Evolutionary conservation across 1,140 invertebrate species (phyloP).

Genomic region (Drosophila eugracilis): DNA sequence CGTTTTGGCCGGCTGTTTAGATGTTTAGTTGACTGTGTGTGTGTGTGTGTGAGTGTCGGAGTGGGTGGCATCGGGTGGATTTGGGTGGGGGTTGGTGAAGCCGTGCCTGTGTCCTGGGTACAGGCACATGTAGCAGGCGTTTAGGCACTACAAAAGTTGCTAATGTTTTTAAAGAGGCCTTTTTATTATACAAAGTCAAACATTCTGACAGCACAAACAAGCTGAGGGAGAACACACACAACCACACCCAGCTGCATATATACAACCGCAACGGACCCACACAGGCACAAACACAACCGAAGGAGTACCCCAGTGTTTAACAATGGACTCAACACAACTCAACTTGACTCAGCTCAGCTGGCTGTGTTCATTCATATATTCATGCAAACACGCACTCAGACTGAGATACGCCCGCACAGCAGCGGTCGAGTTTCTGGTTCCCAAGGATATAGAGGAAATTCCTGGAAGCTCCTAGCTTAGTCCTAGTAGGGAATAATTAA

Average conservation of each 20-base stretch:
- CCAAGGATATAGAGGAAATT: neutral
- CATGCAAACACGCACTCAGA: slow-evolving; percentile 48
- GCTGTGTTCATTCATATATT: slow-evolving; percentile 69
- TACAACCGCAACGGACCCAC: slow-evolving; percentile 37
- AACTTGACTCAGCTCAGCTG: slow-evolving; percentile 61
- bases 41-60: neutral
- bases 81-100: slow-evolving; percentile 3
- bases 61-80: slow-evolving; percentile 1
- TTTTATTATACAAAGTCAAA: slow-evolving; percentile 84
- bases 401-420: slow-evolving; percentile 35
- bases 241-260: slow-evolving; percentile 17
- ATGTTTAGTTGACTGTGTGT: slow-evolving; percentile 42
- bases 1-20: slow-evolving; percentile 56
- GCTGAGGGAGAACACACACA: slow-evolving; percentile 38
- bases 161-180: slow-evolving; percentile 83
- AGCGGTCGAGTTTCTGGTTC: neutral
- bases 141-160: slow-evolving; percentile 83
- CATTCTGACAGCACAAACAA: slow-evolving; percentile 70
- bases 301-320: slow-evolving; percentile 51
- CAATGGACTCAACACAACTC: slow-evolving; percentile 66
- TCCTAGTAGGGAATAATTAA: too few species aligned
- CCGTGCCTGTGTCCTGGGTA: slow-evolving; percentile 17
- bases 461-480: too few species aligned
- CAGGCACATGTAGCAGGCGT: slow-evolving; percentile 65
- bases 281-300: neutral